Evolutionary conservation across 1,140 invertebrate species (phyloP).

Genomic region (Pantala flavescens): DNA sequence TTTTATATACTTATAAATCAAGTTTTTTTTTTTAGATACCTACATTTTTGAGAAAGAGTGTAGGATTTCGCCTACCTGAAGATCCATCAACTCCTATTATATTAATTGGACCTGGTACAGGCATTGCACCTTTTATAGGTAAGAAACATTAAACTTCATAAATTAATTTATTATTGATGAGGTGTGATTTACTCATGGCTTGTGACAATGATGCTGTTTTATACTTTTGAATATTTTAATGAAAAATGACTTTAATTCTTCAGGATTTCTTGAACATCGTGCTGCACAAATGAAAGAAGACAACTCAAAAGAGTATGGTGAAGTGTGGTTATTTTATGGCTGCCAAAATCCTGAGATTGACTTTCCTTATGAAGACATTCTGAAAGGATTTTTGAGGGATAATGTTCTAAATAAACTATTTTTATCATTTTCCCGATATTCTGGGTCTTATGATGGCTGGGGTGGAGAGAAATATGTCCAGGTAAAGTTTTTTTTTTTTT

Average conservation of each 20-base stretch:
- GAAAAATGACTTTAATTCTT: too few relatives aligned
- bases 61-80: constrained; percentile 42
- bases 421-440: constrained; percentile 54
- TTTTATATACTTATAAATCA: too few relatives aligned
- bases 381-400: constrained; percentile 39
- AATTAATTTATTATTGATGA: too few relatives aligned
- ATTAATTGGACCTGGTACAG: constrained; percentile 73
- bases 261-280: constrained; percentile 48
- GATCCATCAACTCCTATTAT: constrained; percentile 50
- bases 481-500: constrained; percentile 22
- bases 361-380: constrained; percentile 47
- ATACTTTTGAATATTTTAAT: too few relatives aligned
- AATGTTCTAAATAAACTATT: constrained; percentile 43
- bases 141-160: constrained; percentile 6
- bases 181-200: too few relatives aligned
- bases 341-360: constrained; percentile 55
- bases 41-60: constrained; percentile 53
- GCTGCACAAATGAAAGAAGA: constrained; percentile 27
- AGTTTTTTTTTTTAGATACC: constrained; percentile 35
- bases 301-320: constrained; percentile 30
- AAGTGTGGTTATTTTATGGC: constrained; percentile 60
- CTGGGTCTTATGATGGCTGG: constrained; percentile 22
- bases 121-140: constrained; percentile 64
- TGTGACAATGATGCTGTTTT: too few relatives aligned
- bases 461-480: constrained; percentile 46